A percentile compares a stretch with the other conserved stretches of the same genome.
Evolutionary conservation across 2,113 vertebrate genomes (phyloP).

Genomic region (Rhabdornis inornatus): DNA sequence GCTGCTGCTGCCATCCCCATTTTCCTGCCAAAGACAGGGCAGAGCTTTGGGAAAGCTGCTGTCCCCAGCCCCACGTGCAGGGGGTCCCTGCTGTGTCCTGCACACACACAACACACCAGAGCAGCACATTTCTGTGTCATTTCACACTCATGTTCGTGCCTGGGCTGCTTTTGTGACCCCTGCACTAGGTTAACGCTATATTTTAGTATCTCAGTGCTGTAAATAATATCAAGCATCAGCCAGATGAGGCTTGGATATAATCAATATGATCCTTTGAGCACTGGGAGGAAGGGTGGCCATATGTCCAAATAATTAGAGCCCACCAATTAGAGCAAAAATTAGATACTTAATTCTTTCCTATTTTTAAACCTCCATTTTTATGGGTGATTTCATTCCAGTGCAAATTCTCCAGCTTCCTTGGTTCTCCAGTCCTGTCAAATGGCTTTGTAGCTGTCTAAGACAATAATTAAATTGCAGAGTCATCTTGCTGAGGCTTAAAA

Average conservation of each 20-base stretch:
- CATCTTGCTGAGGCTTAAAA: conserved; percentile 6
- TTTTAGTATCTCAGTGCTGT: not conserved
- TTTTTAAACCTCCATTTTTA: not conserved
- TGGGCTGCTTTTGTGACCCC: not conserved
- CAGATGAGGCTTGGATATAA: not conserved
- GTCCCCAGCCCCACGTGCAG: accelerated
- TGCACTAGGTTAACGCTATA: not conserved
- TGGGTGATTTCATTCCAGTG: not conserved
- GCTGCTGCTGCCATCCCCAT: not conserved
- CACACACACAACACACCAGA: not conserved
- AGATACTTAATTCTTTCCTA: not conserved
- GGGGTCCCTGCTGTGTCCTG: accelerated
- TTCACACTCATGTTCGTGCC: not conserved
- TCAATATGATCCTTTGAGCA: not conserved
- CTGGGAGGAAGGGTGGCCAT: not conserved
- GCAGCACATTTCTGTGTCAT: not conserved
- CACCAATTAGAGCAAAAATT: not conserved
- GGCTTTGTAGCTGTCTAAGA: not conserved
- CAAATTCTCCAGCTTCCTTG: not conserved
- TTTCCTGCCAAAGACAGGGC: not conserved
- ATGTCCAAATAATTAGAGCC: not conserved
- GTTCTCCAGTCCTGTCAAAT: not conserved
- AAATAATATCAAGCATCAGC: not conserved
- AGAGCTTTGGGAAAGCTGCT: not conserved
- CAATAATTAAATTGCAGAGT: conserved; percentile 13